Conservation (phyloP, 2,888 invertebrate species). For the Hypolimnas misippus region DNA sequence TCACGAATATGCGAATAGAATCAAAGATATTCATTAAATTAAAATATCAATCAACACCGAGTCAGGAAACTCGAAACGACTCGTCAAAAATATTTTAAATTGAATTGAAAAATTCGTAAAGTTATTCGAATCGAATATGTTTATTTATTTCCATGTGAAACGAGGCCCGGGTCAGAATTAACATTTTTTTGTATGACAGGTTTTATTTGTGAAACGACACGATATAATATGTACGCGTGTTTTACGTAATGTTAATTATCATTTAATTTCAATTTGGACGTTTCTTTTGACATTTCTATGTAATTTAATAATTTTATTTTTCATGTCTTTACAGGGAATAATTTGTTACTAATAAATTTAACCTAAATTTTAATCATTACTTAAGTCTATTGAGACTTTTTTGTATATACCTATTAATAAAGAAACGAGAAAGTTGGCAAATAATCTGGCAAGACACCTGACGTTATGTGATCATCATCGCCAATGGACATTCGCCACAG, state of each 20-base stretch:
- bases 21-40: constrained; percentile 15
- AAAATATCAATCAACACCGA: constrained; percentile 16
- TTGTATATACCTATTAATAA: too few relatives aligned
- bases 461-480: too few relatives aligned
- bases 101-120: constrained; percentile 22
- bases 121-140: constrained; percentile 25
- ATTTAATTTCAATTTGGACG: background rate
- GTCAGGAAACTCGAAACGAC: constrained; percentile 1
- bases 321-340: too few relatives aligned
- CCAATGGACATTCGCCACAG: too few relatives aligned
- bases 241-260: background rate
- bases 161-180: constrained; percentile 24
- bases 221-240: background rate
- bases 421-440: too few relatives aligned
- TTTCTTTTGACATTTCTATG: background rate
- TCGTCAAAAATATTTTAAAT: constrained; percentile 12
- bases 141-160: constrained; percentile 19
- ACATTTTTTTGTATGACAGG: constrained; percentile 18
- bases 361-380: too few relatives aligned
- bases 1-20: background rate
- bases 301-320: background rate
- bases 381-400: too few relatives aligned
- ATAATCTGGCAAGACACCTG: too few relatives aligned
- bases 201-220: constrained; percentile 12
- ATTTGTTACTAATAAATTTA: too few relatives aligned